Evolutionary conservation across 2,888 invertebrate species (phyloP), one percentile per base, ranked within the genome.

Genomic region (Aleiodes leptofemur): DNA sequence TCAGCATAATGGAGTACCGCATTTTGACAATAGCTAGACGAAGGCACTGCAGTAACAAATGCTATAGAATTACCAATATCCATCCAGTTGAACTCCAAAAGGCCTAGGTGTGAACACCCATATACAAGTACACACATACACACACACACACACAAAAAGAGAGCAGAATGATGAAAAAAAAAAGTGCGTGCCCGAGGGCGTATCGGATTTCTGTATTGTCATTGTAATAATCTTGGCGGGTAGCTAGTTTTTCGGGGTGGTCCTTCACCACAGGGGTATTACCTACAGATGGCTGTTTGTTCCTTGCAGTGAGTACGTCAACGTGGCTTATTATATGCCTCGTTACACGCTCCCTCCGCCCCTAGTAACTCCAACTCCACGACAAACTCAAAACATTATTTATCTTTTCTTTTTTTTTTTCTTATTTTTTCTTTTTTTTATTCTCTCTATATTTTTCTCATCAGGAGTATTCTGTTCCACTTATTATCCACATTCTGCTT

Each of bases 281-380:
- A 86, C 84, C 84, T 87, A 88, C 89, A 89, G 89, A 89, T 89
- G 89, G 89, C 86, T 88, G 88, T 88, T 89, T 87, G 87, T 87
- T 86, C 86, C 84, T 64, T 64, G 43, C 16, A 43, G 64, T 43
- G 61, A 38, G 66, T 82, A 85, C 83, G 87, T 88, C 88, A 87
- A 84, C 83, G 81, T 82, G 85, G 86, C 83, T 88, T 88, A 89
- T 89, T 88, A 89, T 89, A 88, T 84, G 88, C 85, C 88, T 89
- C 85, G 89, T 89, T 89, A 88, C 87, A 82, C 77, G 64, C 75
- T 74, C 69, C 55, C 72, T 51, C 66, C 16, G 48, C 48, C 74
- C 69, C 69, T 76, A 70, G 75, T 74, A 71, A 43, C 72, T 59
- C n/a, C 31, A 71, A 43, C 72, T 59, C n/a, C 31, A 59, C 7